A percentile compares a stretch with the other conserved stretches of the same genome.
phyloP scores from a whole-genome alignment of 2,888 invertebrate species.

The Melanostoma mellinum region DNA sequence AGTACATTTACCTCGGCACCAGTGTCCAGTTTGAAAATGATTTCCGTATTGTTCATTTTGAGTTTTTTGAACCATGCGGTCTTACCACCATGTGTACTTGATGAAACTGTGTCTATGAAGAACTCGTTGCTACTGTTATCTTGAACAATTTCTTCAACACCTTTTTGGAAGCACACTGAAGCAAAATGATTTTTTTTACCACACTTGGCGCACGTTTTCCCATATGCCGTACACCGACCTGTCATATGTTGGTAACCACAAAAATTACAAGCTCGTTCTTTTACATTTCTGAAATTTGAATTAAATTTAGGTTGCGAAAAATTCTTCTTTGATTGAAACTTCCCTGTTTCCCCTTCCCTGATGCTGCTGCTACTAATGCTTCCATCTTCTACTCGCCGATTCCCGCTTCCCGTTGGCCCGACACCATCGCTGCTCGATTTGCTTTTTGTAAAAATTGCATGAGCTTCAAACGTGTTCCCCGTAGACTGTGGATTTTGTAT shows the following conservation, averaged over 20 bases:
- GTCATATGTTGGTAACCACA: constrained; percentile 18
- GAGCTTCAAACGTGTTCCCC: constrained; percentile 10
- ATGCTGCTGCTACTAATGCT: neutral
- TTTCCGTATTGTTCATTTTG: constrained; percentile 8
- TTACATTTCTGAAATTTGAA: constrained; percentile 29
- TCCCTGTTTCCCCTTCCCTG: constrained; percentile 10
- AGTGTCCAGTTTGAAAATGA: constrained; percentile 19
- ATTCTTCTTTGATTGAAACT: neutral
- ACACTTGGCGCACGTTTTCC: constrained; percentile 11
- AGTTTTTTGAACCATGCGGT: constrained; percentile 25
- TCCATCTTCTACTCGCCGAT: constrained; percentile 7
- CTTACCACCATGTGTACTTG: neutral
- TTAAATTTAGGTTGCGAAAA: constrained; percentile 6
- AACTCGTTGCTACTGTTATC: constrained; percentile 7
- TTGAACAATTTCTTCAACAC: constrained; percentile 4
- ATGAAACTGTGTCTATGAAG: constrained; percentile 17
- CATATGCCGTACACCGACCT: constrained; percentile 15
- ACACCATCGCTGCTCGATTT: constrained; percentile 8
- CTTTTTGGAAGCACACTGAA: constrained; percentile 22
- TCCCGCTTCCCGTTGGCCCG: neutral
- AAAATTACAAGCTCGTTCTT: constrained; percentile 9
- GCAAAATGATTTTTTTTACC: constrained; percentile 23
- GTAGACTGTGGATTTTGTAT: constrained; percentile 10
- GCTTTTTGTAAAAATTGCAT: constrained; percentile 3
- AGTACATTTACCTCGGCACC: constrained; percentile 30